Evolutionary conservation across 2,888 invertebrate genomes (phyloP), one percentile per base, ranked within the genome.

Genomic region (Ophioninae sp.): DNA sequence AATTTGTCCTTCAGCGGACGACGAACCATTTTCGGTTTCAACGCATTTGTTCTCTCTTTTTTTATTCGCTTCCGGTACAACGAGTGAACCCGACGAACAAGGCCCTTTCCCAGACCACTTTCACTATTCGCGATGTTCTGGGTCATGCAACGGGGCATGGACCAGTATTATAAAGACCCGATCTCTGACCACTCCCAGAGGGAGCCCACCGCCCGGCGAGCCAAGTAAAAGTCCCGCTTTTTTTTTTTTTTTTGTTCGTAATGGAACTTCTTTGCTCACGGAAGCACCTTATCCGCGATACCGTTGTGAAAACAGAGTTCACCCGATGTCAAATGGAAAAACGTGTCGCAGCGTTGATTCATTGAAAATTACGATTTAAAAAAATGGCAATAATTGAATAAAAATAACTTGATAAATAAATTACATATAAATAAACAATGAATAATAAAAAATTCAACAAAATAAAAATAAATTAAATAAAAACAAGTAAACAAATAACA

Each of bases 121-220:
- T 92, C 92, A 91, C 92, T 91, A 89, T 85, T 85, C 81, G 85
- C 86, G 83, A 90, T 88, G 89, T 89, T 92, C 91, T 92, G 90
- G 91, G 90, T 91, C 91, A 89, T 89, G 89, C 87, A 89, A 90
- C 90, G 50, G 89, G 88, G 88, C 84, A 88, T 89, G 90, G 90
- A 90, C 89, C 90, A 88, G 85, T 89, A 89, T 91, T 91, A 90
- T 91, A 91, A 88, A 90, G 89, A 87, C 85, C 67, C 85, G 82
- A 83, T 75, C 77, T 73, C 44, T 78, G 81, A 85, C 85, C 88
- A 86, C 88, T 88, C 89, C 89, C 87, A 73, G 76, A n/a, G 44
- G n/a, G 76, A n/a, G n/a, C 73, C 44, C 20, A 7, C 86, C 88
- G 87, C 82, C 87, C 85, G 86, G 88, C 85, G 86, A 39, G 6